phyloP scores from a whole-genome alignment of 2,797 vertebrate species.

The Poecilia gillii region DNA sequence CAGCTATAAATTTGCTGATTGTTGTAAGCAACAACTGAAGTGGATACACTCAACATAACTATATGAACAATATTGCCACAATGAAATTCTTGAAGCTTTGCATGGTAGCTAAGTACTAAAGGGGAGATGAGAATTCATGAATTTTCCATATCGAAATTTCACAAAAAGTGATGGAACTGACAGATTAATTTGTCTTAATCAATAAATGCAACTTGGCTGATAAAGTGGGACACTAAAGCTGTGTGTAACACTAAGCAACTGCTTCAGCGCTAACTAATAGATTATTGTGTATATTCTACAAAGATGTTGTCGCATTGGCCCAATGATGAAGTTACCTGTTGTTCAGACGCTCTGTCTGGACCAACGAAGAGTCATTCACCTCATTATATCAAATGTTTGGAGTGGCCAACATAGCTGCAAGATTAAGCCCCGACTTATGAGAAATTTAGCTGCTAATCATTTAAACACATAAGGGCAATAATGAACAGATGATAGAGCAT shows the following conservation, averaged over 20 bases:
- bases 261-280: not conserved
- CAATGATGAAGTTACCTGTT: not conserved
- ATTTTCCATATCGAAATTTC: not conserved
- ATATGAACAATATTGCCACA: not conserved
- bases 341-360: not conserved
- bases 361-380: not conserved
- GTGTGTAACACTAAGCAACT: conserved; percentile 2
- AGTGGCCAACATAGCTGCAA: not conserved
- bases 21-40: not conserved
- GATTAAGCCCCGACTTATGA: not conserved
- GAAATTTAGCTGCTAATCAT: not conserved
- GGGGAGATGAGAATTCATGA: not conserved
- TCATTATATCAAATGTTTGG: not conserved
- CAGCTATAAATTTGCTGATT: not conserved
- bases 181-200: not conserved
- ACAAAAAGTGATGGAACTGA: not conserved
- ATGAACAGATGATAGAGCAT: not conserved
- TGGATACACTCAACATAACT: not conserved
- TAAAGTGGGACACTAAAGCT: not conserved
- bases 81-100: not conserved
- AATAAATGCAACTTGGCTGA: not conserved
- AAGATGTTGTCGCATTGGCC: not conserved
- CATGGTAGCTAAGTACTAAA: not conserved
- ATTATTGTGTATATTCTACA: not conserved
- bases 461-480: not conserved